Base-by-base conservation (phyloP, 2,797 vertebrate genomes). In the Anabas testudineus region DNA sequence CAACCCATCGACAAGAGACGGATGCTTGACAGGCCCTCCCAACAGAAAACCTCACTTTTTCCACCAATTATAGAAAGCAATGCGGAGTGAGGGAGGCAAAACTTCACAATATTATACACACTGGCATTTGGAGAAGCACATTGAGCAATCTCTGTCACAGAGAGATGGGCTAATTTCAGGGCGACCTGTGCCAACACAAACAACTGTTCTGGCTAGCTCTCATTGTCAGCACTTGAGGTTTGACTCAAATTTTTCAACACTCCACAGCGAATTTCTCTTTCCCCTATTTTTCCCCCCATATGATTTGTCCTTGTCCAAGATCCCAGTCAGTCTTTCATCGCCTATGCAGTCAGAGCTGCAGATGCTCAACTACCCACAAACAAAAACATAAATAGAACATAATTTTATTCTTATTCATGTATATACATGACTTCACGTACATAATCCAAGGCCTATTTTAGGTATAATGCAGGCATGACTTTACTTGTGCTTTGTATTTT, bases 1-100 rank as follows among this genome's bases (percentile, higher is more conserved):
- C 85, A n/a, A 83, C 87, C 85, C 61, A 53, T 74, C 87, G 92
- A 95, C 96, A 94, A 96, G 95, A 96, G 96, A 95, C 90, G 90
- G 89, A 94, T 93, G 94, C 95, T 95, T 96, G 95, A 97, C 95
- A 96, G 96, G 94, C 90, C 87, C 92, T 95, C 90, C 92, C 84
- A 94, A 90, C 92, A 94, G 91, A 95, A 90, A 96, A 95, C 90
- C 91, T 94, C 82, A 95, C 91, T 95, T 95, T 95, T 96, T 95
- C 95, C 95, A 95, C 92, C 94, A 96, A 86, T 96, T 92, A 95
- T 93, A 92, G 87, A 91, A 78, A 88, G 89, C 76, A 74, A 86
- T 69, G 80, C 36, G 26, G 78, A 78, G 80, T 75, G 82, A 76
- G 93, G 87, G 80, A 79, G 77, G 82, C 74, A 83, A 90, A 90